Conservation (phyloP, 2,888 invertebrate genomes). For the Campoplex nolae region DNA sequence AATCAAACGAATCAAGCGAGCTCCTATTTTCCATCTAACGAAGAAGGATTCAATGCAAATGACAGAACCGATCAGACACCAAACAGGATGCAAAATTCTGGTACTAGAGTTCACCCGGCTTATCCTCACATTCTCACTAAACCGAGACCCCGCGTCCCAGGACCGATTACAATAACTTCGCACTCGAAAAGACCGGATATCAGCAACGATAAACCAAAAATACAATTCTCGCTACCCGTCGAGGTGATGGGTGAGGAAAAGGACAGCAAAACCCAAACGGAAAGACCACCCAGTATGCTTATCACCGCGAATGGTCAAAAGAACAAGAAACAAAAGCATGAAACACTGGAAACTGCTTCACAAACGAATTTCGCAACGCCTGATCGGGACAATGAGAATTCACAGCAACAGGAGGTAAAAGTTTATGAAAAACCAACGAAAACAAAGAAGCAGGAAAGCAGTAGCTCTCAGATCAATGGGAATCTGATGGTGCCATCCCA, state of each 20-base stretch:
- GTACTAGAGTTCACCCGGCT: slow-evolving; percentile 77
- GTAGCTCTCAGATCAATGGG: slow-evolving; percentile 41
- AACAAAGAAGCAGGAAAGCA: slow-evolving; percentile 55
- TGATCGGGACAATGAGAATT: slow-evolving; percentile 67
- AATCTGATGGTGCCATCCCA: slow-evolving; percentile 77
- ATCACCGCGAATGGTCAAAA: slow-evolving; percentile 71
- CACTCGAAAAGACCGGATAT: slow-evolving; percentile 54
- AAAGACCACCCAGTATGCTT: slow-evolving; percentile 79
- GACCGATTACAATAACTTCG: slow-evolving; percentile 78
- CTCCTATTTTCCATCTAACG: slow-evolving; percentile 47
- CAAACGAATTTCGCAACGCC: slow-evolving; percentile 79
- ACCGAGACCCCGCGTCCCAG: slow-evolving; percentile 78
- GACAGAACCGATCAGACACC: slow-evolving; percentile 43
- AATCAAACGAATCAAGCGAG: slow-evolving; percentile 54
- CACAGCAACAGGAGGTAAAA: slow-evolving; percentile 46
- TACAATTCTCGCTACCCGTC: slow-evolving; percentile 79
- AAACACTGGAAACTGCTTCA: slow-evolving; percentile 76
- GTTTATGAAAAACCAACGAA: slow-evolving; percentile 54
- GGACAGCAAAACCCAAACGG: slow-evolving; percentile 77
- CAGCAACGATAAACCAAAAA: slow-evolving; percentile 70
- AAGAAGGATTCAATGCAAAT: background rate
- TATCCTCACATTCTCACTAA: slow-evolving; percentile 81
- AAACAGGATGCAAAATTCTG: slow-evolving; percentile 53
- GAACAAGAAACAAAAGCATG: slow-evolving; percentile 73
- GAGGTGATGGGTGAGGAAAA: slow-evolving; percentile 77